phyloP scores from a whole-genome alignment of 2,113 vertebrate species.

The Choloepus hoffmanni region DNA sequence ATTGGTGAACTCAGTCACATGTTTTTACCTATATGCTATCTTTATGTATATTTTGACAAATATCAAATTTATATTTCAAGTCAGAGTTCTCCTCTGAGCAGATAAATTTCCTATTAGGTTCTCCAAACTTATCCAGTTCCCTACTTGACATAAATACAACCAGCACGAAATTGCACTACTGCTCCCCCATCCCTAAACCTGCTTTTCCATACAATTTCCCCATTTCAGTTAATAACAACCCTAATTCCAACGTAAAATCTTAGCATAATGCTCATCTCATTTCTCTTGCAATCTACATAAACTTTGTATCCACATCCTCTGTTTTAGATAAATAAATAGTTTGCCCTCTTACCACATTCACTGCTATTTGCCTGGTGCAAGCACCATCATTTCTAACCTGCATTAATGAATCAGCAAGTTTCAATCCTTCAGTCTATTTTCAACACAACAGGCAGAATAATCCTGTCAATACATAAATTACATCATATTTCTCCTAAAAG shows the following conservation, averaged over 20 bases:
- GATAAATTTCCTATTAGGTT: neutral
- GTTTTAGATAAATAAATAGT: neutral
- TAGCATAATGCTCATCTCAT: neutral
- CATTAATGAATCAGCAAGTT: neutral
- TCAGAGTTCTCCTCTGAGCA: neutral
- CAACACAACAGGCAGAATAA: neutral
- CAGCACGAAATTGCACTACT: neutral
- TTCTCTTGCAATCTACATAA: neutral
- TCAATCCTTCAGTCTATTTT: neutral
- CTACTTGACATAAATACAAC: neutral
- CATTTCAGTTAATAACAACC: neutral
- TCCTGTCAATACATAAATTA: neutral
- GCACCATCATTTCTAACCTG: neutral
- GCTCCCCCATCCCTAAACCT: neutral
- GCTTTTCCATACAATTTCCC: neutral
- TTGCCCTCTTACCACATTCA: neutral
- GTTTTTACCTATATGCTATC: neutral
- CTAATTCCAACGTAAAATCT: neutral
- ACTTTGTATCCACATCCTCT: neutral
- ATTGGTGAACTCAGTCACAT: neutral
- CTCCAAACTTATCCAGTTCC: conserved; percentile 5
- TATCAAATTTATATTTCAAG: neutral
- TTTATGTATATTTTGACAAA: neutral
- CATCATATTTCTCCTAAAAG: neutral
- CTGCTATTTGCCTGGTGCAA: neutral